Base-by-base conservation (phyloP, 2,797 vertebrate species). In the Selene dorsalis region DNA sequence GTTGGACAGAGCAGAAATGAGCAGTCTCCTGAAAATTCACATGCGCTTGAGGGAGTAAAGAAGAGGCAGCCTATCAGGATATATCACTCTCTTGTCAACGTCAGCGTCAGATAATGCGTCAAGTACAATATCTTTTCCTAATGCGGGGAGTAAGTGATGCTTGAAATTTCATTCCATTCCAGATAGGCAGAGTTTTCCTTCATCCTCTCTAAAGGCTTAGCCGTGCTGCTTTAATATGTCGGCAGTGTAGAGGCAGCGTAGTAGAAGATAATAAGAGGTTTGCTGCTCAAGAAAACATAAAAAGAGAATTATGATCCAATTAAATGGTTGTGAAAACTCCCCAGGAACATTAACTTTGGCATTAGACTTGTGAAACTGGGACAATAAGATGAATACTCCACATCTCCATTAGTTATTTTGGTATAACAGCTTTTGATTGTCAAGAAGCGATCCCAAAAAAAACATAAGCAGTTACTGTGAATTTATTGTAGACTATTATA, bases 101-200 rank as follows among this genome's bases (percentile, higher is more conserved):
- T 72, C 77, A 75, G 69, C 43, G 6, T 87, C 86, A 82, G 77
- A 43, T 81, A 80, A 84, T 82, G 73, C 41, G 18, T 90, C 83
- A 89, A 84, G 78, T 60, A 28, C 61, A 84, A 64, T 77, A 72
- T 81, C 47, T 88, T 76, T 70, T 80, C 69, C 64, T 56, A 77
- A 79, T 65, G 59, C 75, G 72, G 17, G 28, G 28, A 64, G 68
- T 69, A 71, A 88, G 76, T 62, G 64, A 79, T 2, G 45, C 63
- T 81, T 73, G 69, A 82, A 71, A 69, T 86, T 68, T 83, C 50
- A 71, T 82, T 82, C 76, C 85, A 69, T 76, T 69, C 50, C 68
- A 77, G 65, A 84, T 58, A 56, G 50, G 71, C 32, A 71, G 58
- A 66, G 30, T 65, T 65, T 84, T 77, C 72, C 80, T 64, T 60